Conservation (phyloP, 1,140 invertebrate species). For the Lamellibrachia luymesi region DNA sequence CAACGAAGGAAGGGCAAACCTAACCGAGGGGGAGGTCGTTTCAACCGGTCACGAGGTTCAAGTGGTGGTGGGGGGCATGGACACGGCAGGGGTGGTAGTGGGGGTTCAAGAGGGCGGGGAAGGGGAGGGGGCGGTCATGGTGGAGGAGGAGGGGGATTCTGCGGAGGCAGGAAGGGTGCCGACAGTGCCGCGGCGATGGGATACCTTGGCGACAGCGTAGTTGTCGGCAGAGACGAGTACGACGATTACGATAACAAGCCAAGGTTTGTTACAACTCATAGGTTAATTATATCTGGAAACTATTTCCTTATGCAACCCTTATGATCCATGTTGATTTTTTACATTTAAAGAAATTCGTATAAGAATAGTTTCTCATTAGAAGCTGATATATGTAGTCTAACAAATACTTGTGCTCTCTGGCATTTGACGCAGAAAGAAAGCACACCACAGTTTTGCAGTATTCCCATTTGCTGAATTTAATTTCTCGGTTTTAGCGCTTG, state of each 20-base stretch:
- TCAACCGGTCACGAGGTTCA: neutral
- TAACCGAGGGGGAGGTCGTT: neutral
- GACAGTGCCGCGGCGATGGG: neutral
- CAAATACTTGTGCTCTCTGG: too few species aligned
- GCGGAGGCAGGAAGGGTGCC: neutral
- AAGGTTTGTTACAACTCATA: neutral
- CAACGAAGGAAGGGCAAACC: neutral
- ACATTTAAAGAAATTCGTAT: neutral
- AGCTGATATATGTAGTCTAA: too few species aligned
- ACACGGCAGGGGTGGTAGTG: too few species aligned
- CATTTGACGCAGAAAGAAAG: too few species aligned
- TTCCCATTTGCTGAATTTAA: too few species aligned
- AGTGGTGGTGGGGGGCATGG: neutral
- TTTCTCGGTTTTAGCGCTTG: too few species aligned
- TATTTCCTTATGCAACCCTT: neutral
- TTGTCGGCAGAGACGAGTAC: neutral
- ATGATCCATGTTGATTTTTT: neutral
- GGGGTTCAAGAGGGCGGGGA: neutral
- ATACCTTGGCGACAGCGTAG: neutral
- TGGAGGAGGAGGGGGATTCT: neutral
- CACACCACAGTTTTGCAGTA: too few species aligned
- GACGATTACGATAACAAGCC: neutral
- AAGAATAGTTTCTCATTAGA: neutral
- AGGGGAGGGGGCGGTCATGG: neutral
- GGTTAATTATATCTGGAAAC: neutral